phyloP scores from a whole-genome alignment of 2,888 invertebrate genomes.

The Bruchidius siliquastri region DNA sequence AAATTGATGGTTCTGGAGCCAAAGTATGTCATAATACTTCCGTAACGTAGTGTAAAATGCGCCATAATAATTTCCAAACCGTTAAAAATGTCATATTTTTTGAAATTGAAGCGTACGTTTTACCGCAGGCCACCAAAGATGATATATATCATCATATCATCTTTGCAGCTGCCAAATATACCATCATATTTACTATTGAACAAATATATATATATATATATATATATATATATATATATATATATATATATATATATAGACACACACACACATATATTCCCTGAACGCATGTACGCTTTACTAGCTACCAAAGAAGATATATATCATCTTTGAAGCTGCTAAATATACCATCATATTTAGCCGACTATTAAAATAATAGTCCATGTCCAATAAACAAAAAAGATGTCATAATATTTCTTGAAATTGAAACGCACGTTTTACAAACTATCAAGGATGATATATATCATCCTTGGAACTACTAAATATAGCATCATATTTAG shows the following conservation, averaged over 20 bases:
- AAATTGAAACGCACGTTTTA: background rate
- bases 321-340: background rate
- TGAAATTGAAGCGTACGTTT: too few relatives aligned
- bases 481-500: too few relatives aligned
- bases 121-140: conserved; percentile 2
- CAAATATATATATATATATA: too few relatives aligned
- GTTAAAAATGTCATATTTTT: too few relatives aligned
- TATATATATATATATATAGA: too few relatives aligned
- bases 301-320: background rate
- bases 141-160: conserved; percentile 7
- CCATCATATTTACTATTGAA: too few relatives aligned
- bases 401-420: conserved; percentile 10
- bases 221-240: too few relatives aligned
- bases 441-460: background rate
- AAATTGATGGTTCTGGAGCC: conserved; percentile 9
- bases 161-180: background rate
- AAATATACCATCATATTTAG: conserved; percentile 1
- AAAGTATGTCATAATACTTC: conserved; percentile 9
- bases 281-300: background rate
- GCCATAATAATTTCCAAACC: conserved; percentile 10
- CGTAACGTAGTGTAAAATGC: conserved; percentile 9
- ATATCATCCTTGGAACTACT: too few relatives aligned
- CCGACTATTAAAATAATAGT: background rate
- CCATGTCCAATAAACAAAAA: background rate
- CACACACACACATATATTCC: too few relatives aligned